Percentiles rank a stretch among this genome's conserved stretches.
phyloP scores from a whole-genome alignment of 2,888 invertebrate species.

The Hirtodrosophila cameraria region DNA sequence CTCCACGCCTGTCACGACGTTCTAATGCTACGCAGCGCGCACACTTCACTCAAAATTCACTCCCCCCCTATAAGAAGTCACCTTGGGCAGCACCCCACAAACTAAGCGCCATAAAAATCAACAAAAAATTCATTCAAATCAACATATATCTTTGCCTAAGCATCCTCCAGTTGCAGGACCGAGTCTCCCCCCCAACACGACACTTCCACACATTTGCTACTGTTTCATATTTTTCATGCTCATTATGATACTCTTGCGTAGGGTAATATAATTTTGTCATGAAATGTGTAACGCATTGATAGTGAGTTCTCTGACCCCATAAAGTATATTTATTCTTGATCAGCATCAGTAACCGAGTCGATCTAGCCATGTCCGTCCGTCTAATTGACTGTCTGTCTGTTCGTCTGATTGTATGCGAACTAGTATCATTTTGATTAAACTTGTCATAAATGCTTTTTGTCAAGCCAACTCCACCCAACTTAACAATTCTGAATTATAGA shows the following conservation, averaged over 20 bases:
- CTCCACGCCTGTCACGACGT: constrained; percentile 47
- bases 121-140: constrained; percentile 77
- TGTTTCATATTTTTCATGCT: constrained; percentile 71
- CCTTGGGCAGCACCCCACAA: constrained; percentile 15
- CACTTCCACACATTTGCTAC: constrained; percentile 64
- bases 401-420: no score
- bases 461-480: no score
- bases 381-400: no score
- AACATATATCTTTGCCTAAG: constrained; percentile 68
- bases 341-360: no score
- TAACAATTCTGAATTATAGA: no score
- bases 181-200: not conserved
- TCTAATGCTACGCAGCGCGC: constrained; percentile 57
- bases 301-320: no score
- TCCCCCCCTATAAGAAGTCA: constrained; percentile 9
- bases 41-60: constrained; percentile 56
- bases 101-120: constrained; percentile 75
- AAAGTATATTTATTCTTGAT: no score
- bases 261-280: no score
- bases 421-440: no score
- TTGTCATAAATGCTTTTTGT: no score
- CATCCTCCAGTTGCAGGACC: constrained; percentile 15
- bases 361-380: no score
- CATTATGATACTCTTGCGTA: constrained; percentile 46
- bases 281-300: no score